These are phyloP conservation scores for Sorex maritimensis DNA, from an alignment of 2,797 vertebrate species.

Conservation along the genomic window DNA sequence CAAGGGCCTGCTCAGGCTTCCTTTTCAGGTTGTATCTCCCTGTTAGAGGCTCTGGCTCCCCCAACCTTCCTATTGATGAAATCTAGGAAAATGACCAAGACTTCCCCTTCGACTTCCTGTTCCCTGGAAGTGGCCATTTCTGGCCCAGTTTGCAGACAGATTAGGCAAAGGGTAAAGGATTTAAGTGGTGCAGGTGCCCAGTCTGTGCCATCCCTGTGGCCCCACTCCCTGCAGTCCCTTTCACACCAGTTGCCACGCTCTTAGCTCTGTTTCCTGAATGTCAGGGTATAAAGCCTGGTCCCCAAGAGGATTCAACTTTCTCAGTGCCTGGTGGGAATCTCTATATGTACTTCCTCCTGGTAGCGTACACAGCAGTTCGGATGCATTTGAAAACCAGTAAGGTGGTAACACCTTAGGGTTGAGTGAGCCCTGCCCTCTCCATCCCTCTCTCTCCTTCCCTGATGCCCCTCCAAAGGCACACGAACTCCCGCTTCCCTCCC, in stretches of 20 bases:
- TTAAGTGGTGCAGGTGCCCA: not conserved
- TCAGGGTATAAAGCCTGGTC: not conserved
- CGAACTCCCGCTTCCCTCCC: constrained; percentile 17
- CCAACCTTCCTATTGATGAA: not conserved
- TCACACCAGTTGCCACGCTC: not conserved
- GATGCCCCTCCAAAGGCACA: constrained; percentile 13
- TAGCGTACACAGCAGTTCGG: not conserved
- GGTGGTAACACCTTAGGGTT: not conserved
- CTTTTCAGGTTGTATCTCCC: not conserved
- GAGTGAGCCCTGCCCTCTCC: too few species aligned
- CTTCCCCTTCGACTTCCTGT: not conserved
- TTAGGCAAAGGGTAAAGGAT: too few species aligned
- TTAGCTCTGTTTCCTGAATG: constrained; percentile 22
- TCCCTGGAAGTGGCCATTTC: not conserved
- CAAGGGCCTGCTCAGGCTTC: too few species aligned
- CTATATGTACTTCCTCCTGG: not conserved
- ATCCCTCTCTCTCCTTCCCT: not conserved
- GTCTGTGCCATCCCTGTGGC: not conserved
- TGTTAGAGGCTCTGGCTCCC: not conserved
- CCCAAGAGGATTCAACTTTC: not conserved
- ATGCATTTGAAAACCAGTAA: not conserved
- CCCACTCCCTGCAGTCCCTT: not conserved
- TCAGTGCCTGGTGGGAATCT: not conserved
- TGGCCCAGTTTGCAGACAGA: not conserved
- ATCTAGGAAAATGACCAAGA: constrained; percentile 14